Percentiles rank a stretch among this genome's conserved stretches.
phyloP scores from a whole-genome alignment of 2,888 invertebrate species.

The Pardosa pseudoannulata region DNA sequence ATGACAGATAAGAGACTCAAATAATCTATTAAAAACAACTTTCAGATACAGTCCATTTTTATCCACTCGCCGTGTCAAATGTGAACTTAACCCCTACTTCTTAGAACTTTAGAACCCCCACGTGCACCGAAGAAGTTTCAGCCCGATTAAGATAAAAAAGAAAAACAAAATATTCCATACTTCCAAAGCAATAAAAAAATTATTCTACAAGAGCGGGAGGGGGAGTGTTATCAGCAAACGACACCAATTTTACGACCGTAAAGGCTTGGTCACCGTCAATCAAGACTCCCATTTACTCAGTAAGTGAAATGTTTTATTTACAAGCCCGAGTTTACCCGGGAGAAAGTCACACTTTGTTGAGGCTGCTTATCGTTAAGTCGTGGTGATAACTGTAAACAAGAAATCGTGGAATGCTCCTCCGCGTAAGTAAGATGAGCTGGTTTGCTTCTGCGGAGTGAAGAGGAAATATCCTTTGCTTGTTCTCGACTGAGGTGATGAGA shows the following conservation, averaged over 20 bases:
- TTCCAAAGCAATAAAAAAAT: background rate
- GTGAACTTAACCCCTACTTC: background rate
- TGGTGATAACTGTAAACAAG: slow-evolving; percentile 34
- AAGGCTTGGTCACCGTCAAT: background rate
- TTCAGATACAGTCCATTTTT: no score
- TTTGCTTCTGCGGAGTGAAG: background rate
- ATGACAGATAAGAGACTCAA: no score
- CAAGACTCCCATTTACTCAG: background rate
- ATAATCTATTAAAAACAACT: no score
- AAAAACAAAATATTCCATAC: no score
- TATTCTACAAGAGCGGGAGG: no score
- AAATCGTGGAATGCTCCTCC: background rate
- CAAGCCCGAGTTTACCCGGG: slow-evolving; percentile 4
- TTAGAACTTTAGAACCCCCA: background rate
- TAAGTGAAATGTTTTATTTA: slow-evolving; percentile 10
- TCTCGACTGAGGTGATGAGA: background rate
- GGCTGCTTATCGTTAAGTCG: slow-evolving; percentile 12
- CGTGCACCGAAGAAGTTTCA: background rate
- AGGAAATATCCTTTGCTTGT: background rate
- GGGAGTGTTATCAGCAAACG: background rate
- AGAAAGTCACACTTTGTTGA: slow-evolving; percentile 23
- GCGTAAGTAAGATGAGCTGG: background rate
- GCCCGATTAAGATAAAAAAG: background rate
- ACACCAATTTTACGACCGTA: slow-evolving; percentile 8
- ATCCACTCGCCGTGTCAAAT: no score